Conservation (phyloP, 2,888 invertebrate species). For the Mechanitis messenoides region DNA sequence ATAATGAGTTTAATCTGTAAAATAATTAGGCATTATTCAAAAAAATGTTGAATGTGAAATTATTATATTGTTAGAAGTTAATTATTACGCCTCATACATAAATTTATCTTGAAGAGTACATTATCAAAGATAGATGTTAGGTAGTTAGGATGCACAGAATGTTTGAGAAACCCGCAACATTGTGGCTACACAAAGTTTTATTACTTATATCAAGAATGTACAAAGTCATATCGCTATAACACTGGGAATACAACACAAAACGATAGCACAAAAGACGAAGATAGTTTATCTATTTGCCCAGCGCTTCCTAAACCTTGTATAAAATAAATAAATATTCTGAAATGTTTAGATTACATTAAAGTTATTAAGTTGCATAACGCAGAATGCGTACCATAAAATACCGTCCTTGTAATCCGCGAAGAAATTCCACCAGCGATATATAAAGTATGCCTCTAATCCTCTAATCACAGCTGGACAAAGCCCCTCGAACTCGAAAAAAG, state of each 20-base stretch:
- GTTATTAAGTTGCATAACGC: too few relatives aligned
- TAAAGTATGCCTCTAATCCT: slow-evolving; percentile 44
- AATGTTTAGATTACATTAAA: too few relatives aligned
- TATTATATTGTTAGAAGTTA: too few relatives aligned
- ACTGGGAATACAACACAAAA: slow-evolving; percentile 19
- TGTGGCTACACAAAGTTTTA: slow-evolving; percentile 64
- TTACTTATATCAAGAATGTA: slow-evolving; percentile 56
- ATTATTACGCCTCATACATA: too few relatives aligned
- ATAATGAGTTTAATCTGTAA: too few relatives aligned
- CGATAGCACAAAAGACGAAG: not conserved
- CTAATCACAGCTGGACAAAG: slow-evolving; percentile 68
- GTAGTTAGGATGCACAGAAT: slow-evolving; percentile 59
- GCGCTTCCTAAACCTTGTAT: too few relatives aligned
- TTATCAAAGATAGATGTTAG: slow-evolving; percentile 53
- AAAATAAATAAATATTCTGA: too few relatives aligned
- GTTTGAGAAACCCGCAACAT: slow-evolving; percentile 50
- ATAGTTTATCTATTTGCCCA: too few relatives aligned
- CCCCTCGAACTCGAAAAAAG: slow-evolving; percentile 68
- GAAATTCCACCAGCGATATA: slow-evolving; percentile 25
- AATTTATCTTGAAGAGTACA: slow-evolving; percentile 8
- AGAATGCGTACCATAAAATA: slow-evolving; percentile 13
- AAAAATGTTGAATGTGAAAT: too few relatives aligned
- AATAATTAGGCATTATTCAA: too few relatives aligned
- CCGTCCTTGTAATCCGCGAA: slow-evolving; percentile 18
- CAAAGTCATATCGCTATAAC: slow-evolving; percentile 54